These are phyloP conservation scores for Drosophila mimica DNA, from an alignment of 2,888 invertebrate genomes.

Conservation along the genomic window DNA sequence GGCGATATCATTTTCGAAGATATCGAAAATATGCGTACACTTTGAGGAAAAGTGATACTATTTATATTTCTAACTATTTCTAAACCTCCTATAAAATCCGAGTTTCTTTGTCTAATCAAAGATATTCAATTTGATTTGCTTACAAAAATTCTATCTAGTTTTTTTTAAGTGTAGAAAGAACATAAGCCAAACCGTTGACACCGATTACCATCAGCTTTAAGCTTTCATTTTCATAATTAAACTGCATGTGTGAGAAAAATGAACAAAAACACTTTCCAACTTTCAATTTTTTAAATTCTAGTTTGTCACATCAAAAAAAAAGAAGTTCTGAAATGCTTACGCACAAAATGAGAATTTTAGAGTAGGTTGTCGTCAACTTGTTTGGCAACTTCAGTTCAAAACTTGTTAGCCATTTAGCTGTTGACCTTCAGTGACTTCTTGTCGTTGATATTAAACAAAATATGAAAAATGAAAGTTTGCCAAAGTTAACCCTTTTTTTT, in stretches of 20 bases:
- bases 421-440: constrained; percentile 56
- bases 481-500: constrained; percentile 13
- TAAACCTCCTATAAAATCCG: not conserved
- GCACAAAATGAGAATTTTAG: constrained; percentile 67
- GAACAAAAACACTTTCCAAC: constrained; percentile 67
- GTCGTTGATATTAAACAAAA: constrained; percentile 16
- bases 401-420: constrained; percentile 24
- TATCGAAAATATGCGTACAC: constrained; percentile 16
- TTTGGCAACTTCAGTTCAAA: constrained; percentile 35
- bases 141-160: not conserved
- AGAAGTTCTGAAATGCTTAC: constrained; percentile 40
- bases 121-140: not conserved
- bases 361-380: constrained; percentile 64
- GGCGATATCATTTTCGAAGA: constrained; percentile 7
- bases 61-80: not conserved
- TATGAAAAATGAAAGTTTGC: constrained; percentile 64
- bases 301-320: constrained; percentile 7
- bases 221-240: constrained; percentile 72
- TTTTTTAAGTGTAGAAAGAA: constrained; percentile 11
- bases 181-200: constrained; percentile 33
- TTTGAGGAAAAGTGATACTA: not conserved
- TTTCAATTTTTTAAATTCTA: constrained; percentile 65
- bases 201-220: constrained; percentile 46
- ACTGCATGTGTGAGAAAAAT: constrained; percentile 48
- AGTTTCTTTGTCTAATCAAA: not conserved